Base-by-base conservation (phyloP, 2,113 vertebrate genomes). In the Eubucco bourcierii region DNA sequence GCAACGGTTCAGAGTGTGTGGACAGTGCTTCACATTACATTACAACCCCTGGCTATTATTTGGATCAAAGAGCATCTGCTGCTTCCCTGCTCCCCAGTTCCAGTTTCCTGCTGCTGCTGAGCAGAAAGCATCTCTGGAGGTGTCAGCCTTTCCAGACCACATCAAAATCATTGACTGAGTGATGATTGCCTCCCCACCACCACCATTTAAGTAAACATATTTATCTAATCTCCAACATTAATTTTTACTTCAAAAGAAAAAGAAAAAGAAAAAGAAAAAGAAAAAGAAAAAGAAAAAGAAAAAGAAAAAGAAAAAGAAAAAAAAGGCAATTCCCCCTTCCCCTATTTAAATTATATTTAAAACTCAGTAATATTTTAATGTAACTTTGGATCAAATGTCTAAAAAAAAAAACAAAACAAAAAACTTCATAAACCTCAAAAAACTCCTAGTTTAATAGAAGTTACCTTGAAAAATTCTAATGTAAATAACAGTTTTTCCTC, bases 241-340 rank as follows among this genome's bases (percentile, higher is more conserved):
- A 28, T 58, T 90, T 64, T 58, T 10, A 1, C 50, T 78, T 81
- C 31, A 50, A 50, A 79, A 68, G 11, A 53, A 24, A 13, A 74
- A 77, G 39, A 34, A 33, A 65, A 39, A n/a, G n/a, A n/a, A 50
- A 50, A 79, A 68, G 11, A 53, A 24, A 13, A 74, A 77, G 39
- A 34, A 33, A 65, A 39, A n/a, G n/a, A n/a, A 50, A 50, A 79
- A 68, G 11, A 53, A 24, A 13, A 74, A 77, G 39, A 34, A 33
- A 65, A 39, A n/a, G n/a, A n/a, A 50, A 50, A 79, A 68, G 11
- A 53, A 24, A 13, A 74, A 77, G 39, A 34, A 33, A 65, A 39
- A n/a, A n/a, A n/a, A n/a, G 0, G 1, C 50, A 4, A 7, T 14
- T 61, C 19, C 46, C 52, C 14, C 23, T 7, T n/a, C 25, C 10